Evolutionary conservation across 1,140 invertebrate species (phyloP), one percentile per base, ranked within the genome.

Genomic region (Acromyrmex echinatior): DNA sequence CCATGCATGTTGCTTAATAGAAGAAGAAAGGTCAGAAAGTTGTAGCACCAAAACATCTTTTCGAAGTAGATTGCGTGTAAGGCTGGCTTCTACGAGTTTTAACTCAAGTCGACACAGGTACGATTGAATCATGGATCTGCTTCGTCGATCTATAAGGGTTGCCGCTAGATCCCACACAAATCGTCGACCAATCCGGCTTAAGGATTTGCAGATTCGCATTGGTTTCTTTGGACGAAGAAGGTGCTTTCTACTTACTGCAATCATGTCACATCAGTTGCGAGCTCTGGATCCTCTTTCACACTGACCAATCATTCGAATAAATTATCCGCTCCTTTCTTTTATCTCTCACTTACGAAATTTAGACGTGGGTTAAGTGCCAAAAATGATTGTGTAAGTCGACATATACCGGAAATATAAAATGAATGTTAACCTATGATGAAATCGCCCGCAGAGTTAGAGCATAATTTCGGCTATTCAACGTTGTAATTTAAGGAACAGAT

Each of bases 111-210:
- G 18, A 28, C 62, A n/a, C 39, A 51, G 5, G 28, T 78, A 81
- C 80, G 80, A 62, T 84, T 84, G 70, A 10, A 51, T 58, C 45
- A 18, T 7, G 12, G 31, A 81, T 71, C 10, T 16, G 39, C 16
- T 49, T 35, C n/a, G 49, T 31, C 78, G 78, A 91, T 90, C 90
- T 93, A 91, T 92, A 93, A 92, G 92, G 86, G 87, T 68, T 80
- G 62, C 35, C 68, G 16, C 25, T 56, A 1, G 0, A 71, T 89
- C 88, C 87, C 92, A 92, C 91, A 82, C 86, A 10, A 78, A 49
- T 25, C 35, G 51, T 85, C 76, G 73, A 86, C 92, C 91, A 92
- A 93, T 92, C 86, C 71, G 77, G 73, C 58, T 70, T 70, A 16
- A 66, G 89, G 28, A 86, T 45, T 39, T 12, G 14, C 12, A 16